These are phyloP conservation scores for Biston stratarius DNA, from an alignment of 2,888 invertebrate species.

Conservation along the genomic window DNA sequence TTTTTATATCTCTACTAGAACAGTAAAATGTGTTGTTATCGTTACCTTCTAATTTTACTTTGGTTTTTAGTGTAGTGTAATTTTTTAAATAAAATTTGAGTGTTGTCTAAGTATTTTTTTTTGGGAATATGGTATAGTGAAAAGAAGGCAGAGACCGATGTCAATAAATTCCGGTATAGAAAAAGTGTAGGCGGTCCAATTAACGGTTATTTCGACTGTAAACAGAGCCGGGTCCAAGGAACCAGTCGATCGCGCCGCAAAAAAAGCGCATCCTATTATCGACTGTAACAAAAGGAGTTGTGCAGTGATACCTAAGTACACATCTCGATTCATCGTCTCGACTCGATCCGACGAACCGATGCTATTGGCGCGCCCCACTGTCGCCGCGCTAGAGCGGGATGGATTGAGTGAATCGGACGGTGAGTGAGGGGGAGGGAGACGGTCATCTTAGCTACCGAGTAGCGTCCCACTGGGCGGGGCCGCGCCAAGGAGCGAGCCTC, in stretches of 20 bases:
- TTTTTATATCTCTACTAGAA: constrained; percentile 41
- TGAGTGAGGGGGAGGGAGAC: constrained; percentile 79
- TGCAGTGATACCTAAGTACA: constrained; percentile 86
- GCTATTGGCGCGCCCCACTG: constrained; percentile 86
- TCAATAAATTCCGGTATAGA: constrained; percentile 13
- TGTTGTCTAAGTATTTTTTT: not conserved
- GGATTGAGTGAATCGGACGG: constrained; percentile 54
- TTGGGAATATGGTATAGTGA: not conserved
- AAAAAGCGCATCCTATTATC: constrained; percentile 86
- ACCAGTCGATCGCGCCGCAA: constrained; percentile 77
- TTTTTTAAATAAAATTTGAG: not conserved
- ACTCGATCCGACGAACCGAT: constrained; percentile 84
- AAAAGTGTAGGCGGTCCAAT: constrained; percentile 15
- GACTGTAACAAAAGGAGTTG: constrained; percentile 86
- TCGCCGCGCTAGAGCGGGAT: constrained; percentile 78
- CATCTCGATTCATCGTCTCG: constrained; percentile 87
- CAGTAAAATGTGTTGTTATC: constrained; percentile 21
- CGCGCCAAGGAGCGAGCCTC: constrained; percentile 85
- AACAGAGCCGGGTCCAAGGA: constrained; percentile 56
- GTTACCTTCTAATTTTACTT: not conserved
- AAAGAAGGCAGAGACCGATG: constrained; percentile 1
- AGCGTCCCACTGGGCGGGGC: constrained; percentile 88
- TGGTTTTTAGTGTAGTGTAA: too few relatives aligned
- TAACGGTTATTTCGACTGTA: constrained; percentile 11
- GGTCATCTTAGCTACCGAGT: constrained; percentile 85